A percentile compares a stretch with the other conserved stretches of the same genome.
Evolutionary conservation across 2,888 invertebrate genomes (phyloP).

Genomic region (Erebia palarica): DNA sequence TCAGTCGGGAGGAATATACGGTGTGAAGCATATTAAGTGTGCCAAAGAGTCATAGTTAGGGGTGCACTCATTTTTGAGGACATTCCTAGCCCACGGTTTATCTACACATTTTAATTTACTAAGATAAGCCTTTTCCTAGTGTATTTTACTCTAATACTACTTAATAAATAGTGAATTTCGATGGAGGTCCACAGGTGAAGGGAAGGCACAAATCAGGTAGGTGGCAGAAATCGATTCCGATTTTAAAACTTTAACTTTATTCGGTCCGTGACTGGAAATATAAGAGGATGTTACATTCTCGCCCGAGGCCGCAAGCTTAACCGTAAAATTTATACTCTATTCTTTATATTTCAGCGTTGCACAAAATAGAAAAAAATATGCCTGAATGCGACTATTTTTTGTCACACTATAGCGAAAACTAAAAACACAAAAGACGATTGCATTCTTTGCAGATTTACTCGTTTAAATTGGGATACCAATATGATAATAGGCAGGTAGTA

Average conservation of each 20-base stretch:
- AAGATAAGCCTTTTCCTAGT: too few relatives aligned
- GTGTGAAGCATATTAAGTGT: too few relatives aligned
- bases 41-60: too few relatives aligned
- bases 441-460: too few relatives aligned
- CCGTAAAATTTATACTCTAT: conserved; percentile 13
- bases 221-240: conserved; percentile 53
- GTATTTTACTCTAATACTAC: too few relatives aligned
- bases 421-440: too few relatives aligned
- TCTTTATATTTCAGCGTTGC: background rate
- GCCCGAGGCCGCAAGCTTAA: conserved; percentile 25
- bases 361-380: background rate
- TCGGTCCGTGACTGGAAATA: conserved; percentile 46
- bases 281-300: conserved; percentile 40
- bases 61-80: too few relatives aligned
- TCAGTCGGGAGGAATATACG: too few relatives aligned
- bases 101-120: too few relatives aligned
- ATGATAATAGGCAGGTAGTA: too few relatives aligned
- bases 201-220: conserved; percentile 55
- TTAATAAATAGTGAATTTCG: background rate
- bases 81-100: too few relatives aligned
- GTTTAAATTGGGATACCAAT: too few relatives aligned
- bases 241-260: conserved; percentile 52
- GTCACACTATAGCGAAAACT: background rate
- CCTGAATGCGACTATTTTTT: background rate
- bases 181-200: conserved; percentile 47